phyloP scores from a whole-genome alignment of 2,888 invertebrate species.

The Acleris cristana region DNA sequence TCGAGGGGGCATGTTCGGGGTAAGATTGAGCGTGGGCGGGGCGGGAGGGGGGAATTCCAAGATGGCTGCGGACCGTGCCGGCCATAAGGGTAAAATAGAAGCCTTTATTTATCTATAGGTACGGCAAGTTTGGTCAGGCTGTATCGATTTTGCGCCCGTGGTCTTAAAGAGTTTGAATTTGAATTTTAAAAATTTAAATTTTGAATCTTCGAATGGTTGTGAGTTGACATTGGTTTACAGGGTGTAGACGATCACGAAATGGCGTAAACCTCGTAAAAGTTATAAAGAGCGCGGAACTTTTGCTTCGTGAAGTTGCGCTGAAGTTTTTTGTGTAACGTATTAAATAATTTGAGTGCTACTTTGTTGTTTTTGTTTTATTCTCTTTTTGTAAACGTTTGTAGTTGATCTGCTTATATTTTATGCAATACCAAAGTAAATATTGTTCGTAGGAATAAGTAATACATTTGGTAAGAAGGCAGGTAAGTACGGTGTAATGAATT shows the following conservation, averaged over 20 bases:
- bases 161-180: conserved; percentile 26
- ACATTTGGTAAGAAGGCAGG: no score
- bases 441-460: no score
- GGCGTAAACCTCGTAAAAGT: conserved; percentile 29
- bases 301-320: conserved; percentile 21
- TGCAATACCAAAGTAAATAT: no score
- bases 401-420: neutral
- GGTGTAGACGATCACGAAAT: conserved; percentile 6
- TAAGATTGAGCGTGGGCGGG: conserved; percentile 78
- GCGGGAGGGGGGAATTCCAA: conserved; percentile 71
- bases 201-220: neutral
- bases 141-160: conserved; percentile 51
- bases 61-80: conserved; percentile 80
- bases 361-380: conserved; percentile 9
- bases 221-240: conserved; percentile 2
- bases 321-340: conserved; percentile 31
- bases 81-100: conserved; percentile 83
- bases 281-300: conserved; percentile 29
- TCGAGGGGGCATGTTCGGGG: conserved; percentile 79
- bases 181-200: neutral
- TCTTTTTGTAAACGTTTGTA: neutral
- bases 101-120: conserved; percentile 72
- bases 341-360: conserved; percentile 24
- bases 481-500: no score
- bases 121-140: conserved; percentile 73